Base-by-base conservation (phyloP, 2,888 invertebrate genomes). In the Scelioninae gen. 2 region DNA sequence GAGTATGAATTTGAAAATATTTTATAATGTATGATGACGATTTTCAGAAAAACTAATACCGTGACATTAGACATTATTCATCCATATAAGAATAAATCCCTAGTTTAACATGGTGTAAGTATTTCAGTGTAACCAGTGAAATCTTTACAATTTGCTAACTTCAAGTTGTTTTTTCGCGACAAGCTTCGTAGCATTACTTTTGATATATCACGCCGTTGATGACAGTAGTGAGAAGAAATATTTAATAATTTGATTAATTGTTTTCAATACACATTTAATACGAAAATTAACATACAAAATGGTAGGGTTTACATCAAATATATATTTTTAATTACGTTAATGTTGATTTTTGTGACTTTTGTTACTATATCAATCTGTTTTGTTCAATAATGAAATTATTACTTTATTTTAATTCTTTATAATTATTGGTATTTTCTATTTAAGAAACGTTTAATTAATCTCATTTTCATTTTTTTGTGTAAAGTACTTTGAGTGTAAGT, bases 201-300 rank as follows among this genome's bases (percentile, higher is more conserved):
- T 74, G 69, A 75, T 75, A 72, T 63, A 75, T 75, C 74, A 74
- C 73, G 70, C 71, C 70, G 71, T 71, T 67, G 52, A 45, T 60
- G 58, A 77, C 74, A 68, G 70, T 69, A 63, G 41, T 72, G 35
- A 15, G 71, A 46, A 64, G 10, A 19, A 33, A 45, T 45, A 45
- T 45, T 58, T 15, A 16, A 35, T 11, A 18, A 28, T 1, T 37
- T 1, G 15, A 37, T 4, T 6, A 5, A 37, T 5, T 5, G 15
- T 15, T 15, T 15, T 37, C 13, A 15, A 15, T 37, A 10, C n/a
- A 15, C 2, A 43, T 43, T 9, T 10, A 19, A 5, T 19, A 18
- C 7, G 18, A 10, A 18, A 43, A 43, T 5, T 19, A 19, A n/a
- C 19, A 19, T 43, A 9, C 7, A 43, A 4, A 19, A 43, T 43